These are phyloP conservation scores for Clangula hyemalis DNA, from an alignment of 2,797 vertebrate genomes.

Conservation along the genomic window DNA sequence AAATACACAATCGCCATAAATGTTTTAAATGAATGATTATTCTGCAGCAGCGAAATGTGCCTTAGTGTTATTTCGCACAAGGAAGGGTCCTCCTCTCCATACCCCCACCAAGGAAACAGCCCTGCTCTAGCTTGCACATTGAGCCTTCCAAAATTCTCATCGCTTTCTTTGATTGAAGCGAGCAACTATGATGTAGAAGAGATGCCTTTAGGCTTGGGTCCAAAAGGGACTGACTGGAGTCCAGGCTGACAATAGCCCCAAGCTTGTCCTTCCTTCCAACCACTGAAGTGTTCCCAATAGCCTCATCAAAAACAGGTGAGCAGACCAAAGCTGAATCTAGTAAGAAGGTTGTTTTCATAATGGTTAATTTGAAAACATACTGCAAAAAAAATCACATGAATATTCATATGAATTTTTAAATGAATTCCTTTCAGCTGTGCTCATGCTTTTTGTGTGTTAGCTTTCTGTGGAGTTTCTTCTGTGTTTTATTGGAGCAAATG, in stretches of 20 bases:
- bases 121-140: background rate
- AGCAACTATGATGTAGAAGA: rapidly evolving
- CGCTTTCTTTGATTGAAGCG: background rate
- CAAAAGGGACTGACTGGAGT: background rate
- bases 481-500: background rate
- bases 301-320: background rate
- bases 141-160: background rate
- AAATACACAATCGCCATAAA: rapidly evolving
- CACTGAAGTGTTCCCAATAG: background rate
- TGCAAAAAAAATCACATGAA: background rate
- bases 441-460: constrained; percentile 38
- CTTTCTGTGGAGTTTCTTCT: constrained; percentile 36
- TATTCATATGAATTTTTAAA: constrained; percentile 58
- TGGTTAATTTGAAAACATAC: background rate
- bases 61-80: rapidly evolving
- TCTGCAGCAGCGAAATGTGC: background rate
- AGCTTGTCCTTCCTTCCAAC: background rate
- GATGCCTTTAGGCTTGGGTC: background rate
- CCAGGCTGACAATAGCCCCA: background rate
- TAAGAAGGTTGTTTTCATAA: background rate
- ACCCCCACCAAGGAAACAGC: background rate
- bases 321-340: background rate
- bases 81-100: background rate
- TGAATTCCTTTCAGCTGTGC: constrained; percentile 45
- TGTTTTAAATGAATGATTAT: background rate